Conservation (phyloP, 2,888 invertebrate species). For the Drosophila anomelani region DNA sequence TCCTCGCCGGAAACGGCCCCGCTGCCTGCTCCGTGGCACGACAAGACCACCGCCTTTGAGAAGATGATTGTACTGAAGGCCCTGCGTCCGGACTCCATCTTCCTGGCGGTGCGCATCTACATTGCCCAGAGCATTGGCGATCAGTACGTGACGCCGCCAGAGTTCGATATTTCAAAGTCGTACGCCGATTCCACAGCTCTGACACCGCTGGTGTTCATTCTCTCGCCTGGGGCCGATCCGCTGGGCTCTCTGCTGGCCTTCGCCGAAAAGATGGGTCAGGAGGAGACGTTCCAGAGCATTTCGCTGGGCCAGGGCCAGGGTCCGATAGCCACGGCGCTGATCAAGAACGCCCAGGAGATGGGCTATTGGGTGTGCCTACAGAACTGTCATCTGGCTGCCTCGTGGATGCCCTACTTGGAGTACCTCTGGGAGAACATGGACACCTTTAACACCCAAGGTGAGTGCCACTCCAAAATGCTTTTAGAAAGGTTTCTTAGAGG, state of each 20-base stretch:
- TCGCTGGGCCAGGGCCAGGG: slow-evolving; percentile 96
- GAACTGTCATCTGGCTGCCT: slow-evolving; percentile 96
- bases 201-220: slow-evolving; percentile 93
- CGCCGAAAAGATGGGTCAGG: slow-evolving; percentile 91
- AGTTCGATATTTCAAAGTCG: slow-evolving; percentile 92
- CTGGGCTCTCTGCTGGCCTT: slow-evolving; percentile 85
- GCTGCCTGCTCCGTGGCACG: slow-evolving; percentile 89
- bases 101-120: slow-evolving; percentile 91
- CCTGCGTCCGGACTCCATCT: slow-evolving; percentile 93
- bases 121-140: slow-evolving; percentile 89
- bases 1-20: slow-evolving; percentile 88
- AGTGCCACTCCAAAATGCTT: slow-evolving; percentile 32
- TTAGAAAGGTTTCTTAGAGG: neutral
- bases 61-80: slow-evolving; percentile 92
- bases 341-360: slow-evolving; percentile 89
- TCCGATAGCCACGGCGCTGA: slow-evolving; percentile 91
- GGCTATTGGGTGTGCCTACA: slow-evolving; percentile 93
- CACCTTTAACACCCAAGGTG: slow-evolving; percentile 86
- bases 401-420: slow-evolving; percentile 95
- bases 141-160: slow-evolving; percentile 93
- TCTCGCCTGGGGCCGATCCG: slow-evolving; percentile 96
- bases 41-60: slow-evolving; percentile 89
- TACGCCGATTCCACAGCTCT: slow-evolving; percentile 92
- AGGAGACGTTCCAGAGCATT: slow-evolving; percentile 91
- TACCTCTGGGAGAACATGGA: slow-evolving; percentile 91